phyloP scores from a whole-genome alignment of 2,797 vertebrate species.

The Pampus argenteus region DNA sequence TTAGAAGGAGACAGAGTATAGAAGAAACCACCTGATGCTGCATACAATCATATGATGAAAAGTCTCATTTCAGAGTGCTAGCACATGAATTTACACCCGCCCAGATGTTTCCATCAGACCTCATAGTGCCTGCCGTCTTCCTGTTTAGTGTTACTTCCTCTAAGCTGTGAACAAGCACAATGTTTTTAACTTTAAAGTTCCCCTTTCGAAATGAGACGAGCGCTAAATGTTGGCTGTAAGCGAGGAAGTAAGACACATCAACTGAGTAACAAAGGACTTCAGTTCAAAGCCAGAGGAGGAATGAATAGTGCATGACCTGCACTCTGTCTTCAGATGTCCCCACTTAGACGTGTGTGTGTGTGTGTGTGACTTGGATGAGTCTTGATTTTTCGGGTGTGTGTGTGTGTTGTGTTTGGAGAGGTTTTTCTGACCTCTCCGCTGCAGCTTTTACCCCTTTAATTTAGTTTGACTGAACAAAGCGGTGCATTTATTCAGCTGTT shows the following conservation, averaged over 20 bases:
- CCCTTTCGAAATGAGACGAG: conserved; percentile 51
- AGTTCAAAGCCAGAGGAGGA: conserved; percentile 55
- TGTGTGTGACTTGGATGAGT: conserved; percentile 27
- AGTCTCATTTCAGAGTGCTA: not conserved
- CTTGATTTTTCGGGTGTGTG: not conserved
- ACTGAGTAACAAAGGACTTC: conserved; percentile 30
- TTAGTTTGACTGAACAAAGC: not conserved
- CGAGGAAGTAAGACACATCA: conserved; percentile 62
- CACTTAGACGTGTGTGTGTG: not conserved
- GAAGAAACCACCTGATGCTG: not conserved
- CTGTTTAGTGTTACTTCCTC: conserved; percentile 59
- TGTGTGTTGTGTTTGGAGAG: conserved; percentile 1
- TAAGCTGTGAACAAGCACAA: conserved; percentile 28
- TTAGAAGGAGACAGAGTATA: not conserved
- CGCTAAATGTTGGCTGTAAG: conserved; percentile 12
- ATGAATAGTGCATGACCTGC: conserved; percentile 48
- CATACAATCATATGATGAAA: not conserved
- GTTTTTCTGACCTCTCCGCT: conserved; percentile 22
- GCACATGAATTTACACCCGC: not conserved
- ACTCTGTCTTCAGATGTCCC: conserved; percentile 39
- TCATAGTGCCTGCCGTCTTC: conserved; percentile 23
- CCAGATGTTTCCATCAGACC: not conserved
- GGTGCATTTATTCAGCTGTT: not conserved
- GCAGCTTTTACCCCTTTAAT: not conserved
- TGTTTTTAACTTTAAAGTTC: conserved; percentile 57